Evolutionary conservation across 2,888 invertebrate genomes (phyloP), one percentile per base, ranked within the genome.

Genomic region (Choristoneura rosaceana): DNA sequence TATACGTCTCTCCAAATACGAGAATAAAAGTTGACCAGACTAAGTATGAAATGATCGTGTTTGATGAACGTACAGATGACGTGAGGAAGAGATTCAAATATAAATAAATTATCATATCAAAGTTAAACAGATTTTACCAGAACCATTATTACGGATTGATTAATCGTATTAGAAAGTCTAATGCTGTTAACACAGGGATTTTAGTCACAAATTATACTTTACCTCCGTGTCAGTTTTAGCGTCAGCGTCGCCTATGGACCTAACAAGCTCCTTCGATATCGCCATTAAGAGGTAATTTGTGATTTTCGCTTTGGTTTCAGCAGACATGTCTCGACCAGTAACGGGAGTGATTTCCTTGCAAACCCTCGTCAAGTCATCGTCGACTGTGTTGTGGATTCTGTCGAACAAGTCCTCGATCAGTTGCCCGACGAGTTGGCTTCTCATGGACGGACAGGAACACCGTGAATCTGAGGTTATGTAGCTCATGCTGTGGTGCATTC

Each of bases 191-290:
- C 66, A 74, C 63, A 61, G 15, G 17, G 55, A 38, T 14, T 62
- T 92, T 92, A 92, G 90, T 91, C 85, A 92, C 90, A 88, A 84
- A 66, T 74, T 68, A 74, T 74, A 71, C 76, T 90, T 88, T 79
- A 93, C 94, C 93, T 94, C 93, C 59, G 94, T 93, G 82, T 94
- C 94, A 82, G 94, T 94, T 87, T 94, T 94, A 79, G 93, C 93
- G 76, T 94, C 94, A 15, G 94, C 94, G 75, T 94, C 94, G 69
- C 94, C 94, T 75, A 94, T 94, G 58, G 94, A 94, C 80, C 94
- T 90, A 77, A 94, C 93, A 71, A 94, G 90, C 80, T 94, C 94
- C 84, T 94, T 94, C 61, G 94, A 94, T 83, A 94, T 94, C 82
- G 93, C 93, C 92, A 93, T 92, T 82, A 94, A 83, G 79, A 94